phyloP scores from a whole-genome alignment of 2,797 vertebrate genomes.

The Enteromius fasciolatus region DNA sequence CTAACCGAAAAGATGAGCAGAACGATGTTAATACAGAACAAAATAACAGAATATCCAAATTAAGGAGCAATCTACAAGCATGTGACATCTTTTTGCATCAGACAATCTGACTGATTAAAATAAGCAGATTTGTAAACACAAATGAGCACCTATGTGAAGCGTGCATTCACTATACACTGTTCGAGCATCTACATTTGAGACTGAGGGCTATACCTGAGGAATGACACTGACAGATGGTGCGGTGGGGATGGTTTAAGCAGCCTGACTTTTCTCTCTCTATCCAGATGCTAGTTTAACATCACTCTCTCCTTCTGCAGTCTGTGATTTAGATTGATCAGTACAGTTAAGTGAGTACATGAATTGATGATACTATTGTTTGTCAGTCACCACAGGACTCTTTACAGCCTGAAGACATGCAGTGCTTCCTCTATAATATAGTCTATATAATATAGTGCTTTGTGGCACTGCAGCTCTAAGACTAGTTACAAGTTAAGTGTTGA shows the following conservation, averaged over 20 bases:
- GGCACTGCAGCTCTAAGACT: not conserved
- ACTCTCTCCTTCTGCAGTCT: slow-evolving; percentile 47
- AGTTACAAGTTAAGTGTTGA: not conserved
- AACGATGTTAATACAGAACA: not conserved
- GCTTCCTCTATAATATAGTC: not conserved
- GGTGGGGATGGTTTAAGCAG: slow-evolving; percentile 33
- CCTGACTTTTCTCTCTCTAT: slow-evolving; percentile 8
- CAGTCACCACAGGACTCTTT: slow-evolving; percentile 37
- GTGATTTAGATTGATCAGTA: slow-evolving; percentile 60
- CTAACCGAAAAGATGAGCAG: not conserved
- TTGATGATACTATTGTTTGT: slow-evolving; percentile 35
- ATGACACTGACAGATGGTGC: slow-evolving; percentile 31
- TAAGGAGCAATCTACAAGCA: not conserved
- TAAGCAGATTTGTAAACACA: not conserved
- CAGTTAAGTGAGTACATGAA: slow-evolving; percentile 19
- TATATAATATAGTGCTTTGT: slow-evolving; percentile 4
- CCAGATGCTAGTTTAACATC: slow-evolving; percentile 73
- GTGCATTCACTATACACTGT: not conserved
- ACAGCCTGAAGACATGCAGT: slow-evolving; percentile 5
- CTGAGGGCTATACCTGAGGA: not conserved
- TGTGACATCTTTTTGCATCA: not conserved
- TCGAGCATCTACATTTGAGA: slow-evolving; percentile 4
- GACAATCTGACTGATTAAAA: not conserved
- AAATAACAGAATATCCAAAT: not conserved
- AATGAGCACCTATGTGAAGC: not conserved